Conservation (phyloP, 2,797 vertebrate genomes). For the Furcifer pardalis region DNA sequence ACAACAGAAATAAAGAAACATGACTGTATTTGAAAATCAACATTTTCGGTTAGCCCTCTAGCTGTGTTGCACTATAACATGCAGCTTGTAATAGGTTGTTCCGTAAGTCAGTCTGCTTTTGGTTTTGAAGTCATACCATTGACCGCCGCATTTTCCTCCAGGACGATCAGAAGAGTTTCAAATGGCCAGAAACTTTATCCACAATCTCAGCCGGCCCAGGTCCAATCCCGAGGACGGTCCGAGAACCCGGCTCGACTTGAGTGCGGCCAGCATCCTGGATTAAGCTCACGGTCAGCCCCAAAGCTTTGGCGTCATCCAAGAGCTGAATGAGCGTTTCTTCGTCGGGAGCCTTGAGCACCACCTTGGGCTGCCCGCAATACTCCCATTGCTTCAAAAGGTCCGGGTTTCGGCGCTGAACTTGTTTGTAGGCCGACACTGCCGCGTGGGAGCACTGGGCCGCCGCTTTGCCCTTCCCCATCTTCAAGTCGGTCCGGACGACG, state of each 20-base stretch:
- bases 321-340: slow-evolving; percentile 87
- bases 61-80: background rate
- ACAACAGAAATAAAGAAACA: background rate
- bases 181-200: slow-evolving; percentile 90
- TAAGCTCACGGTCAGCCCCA: slow-evolving; percentile 89
- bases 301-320: slow-evolving; percentile 82
- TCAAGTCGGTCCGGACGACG: slow-evolving; percentile 91
- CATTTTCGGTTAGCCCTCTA: background rate
- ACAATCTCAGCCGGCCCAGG: slow-evolving; percentile 89
- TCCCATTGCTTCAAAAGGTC: slow-evolving; percentile 93
- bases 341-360: slow-evolving; percentile 91
- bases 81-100: background rate
- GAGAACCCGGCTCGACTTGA: slow-evolving; percentile 92
- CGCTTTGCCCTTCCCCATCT: slow-evolving; percentile 98
- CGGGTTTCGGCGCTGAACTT: slow-evolving; percentile 85
- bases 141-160: too few relatives aligned
- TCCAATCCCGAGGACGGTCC: slow-evolving; percentile 91
- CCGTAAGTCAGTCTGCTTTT: background rate
- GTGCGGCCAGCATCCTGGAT: slow-evolving; percentile 97
- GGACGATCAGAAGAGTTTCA: slow-evolving; percentile 86
- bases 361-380: slow-evolving; percentile 94
- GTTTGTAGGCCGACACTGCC: slow-evolving; percentile 92
- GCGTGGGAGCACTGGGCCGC: slow-evolving; percentile 96
- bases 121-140: too few relatives aligned
- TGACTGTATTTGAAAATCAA: too few relatives aligned